Evolutionary conservation across 1,140 invertebrate species (phyloP).

Genomic region (Cydia amplana): DNA sequence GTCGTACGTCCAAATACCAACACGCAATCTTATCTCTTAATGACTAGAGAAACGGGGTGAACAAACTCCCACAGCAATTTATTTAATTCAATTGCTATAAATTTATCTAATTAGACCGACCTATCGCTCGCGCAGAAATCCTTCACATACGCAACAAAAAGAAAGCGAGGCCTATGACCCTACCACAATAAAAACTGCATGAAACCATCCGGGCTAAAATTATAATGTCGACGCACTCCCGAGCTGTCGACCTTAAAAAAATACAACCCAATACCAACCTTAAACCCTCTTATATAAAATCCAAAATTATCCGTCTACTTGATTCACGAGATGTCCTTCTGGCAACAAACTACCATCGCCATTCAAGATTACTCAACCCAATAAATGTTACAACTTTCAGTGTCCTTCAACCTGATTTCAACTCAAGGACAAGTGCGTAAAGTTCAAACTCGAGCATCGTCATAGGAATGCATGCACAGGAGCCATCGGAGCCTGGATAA

Average conservation of each 20-base stretch:
- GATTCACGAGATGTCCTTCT: slow-evolving; percentile 47
- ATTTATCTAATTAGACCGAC: slow-evolving; percentile 52
- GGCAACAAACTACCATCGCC: slow-evolving; percentile 50
- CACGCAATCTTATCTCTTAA: not conserved
- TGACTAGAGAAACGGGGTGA: not conserved
- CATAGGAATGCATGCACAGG: slow-evolving; percentile 48
- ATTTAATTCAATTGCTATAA: slow-evolving; percentile 29
- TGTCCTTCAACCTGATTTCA: slow-evolving; percentile 31
- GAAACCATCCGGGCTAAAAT: slow-evolving; percentile 75
- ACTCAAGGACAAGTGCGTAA: slow-evolving; percentile 39
- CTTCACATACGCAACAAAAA: slow-evolving; percentile 56
- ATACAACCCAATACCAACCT: slow-evolving; percentile 45
- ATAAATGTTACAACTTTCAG: slow-evolving; percentile 46
- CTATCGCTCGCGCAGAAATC: slow-evolving; percentile 52
- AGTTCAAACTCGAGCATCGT: slow-evolving; percentile 42
- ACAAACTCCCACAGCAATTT: not conserved
- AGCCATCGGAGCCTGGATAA: slow-evolving; percentile 59
- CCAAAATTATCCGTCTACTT: slow-evolving; percentile 38
- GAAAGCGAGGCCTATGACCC: slow-evolving; percentile 62
- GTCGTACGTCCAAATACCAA: not conserved
- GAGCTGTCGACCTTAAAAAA: slow-evolving; percentile 48
- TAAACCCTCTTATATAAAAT: slow-evolving; percentile 36
- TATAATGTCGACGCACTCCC: slow-evolving; percentile 73
- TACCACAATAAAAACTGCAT: slow-evolving; percentile 76
- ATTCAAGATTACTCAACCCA: slow-evolving; percentile 53